Evolutionary conservation across 2,888 invertebrate species (phyloP).

Genomic region (Drosophila demipolita): DNA sequence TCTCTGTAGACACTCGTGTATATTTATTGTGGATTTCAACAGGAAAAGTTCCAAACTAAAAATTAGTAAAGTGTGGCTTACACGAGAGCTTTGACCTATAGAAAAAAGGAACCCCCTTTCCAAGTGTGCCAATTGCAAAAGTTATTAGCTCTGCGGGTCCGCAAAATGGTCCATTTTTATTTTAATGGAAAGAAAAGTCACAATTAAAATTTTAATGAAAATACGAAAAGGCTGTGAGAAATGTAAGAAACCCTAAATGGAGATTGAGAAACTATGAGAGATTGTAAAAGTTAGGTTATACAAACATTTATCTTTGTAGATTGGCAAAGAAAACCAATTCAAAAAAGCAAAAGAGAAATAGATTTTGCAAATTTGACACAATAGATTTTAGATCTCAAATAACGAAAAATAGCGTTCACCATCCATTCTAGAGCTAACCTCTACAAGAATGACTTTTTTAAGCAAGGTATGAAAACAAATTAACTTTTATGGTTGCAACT

Average conservation of each 20-base stretch:
- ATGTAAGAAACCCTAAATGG: no score
- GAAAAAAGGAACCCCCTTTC: conserved; percentile 28
- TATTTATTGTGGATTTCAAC: conserved; percentile 70
- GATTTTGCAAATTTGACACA: no score
- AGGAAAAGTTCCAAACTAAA: conserved; percentile 74
- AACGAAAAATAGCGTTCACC: not conserved
- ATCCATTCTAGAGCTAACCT: not conserved
- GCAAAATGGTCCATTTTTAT: conserved; percentile 7
- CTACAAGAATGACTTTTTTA: not conserved
- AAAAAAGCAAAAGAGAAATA: no score
- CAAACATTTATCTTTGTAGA: not conserved
- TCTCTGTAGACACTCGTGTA: conserved; percentile 64
- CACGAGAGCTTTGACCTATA: conserved; percentile 45
- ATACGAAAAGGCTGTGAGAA: not conserved
- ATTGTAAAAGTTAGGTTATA: not conserved
- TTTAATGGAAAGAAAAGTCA: not conserved
- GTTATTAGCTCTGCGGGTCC: conserved; percentile 48
- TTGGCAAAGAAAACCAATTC: not conserved
- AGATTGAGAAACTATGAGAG: no score
- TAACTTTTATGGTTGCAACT: conserved; percentile 17
- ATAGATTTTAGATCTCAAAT: not conserved
- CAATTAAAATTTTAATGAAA: no score
- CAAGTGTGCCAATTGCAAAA: conserved; percentile 71
- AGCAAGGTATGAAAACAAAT: conserved; percentile 9
- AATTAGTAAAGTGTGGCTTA: conserved; percentile 68